Percentiles rank a stretch among this genome's conserved stretches.
These are phyloP conservation scores for Rhinogobio ventralis DNA, from an alignment of 2,797 vertebrate species.

Conservation along the genomic window DNA sequence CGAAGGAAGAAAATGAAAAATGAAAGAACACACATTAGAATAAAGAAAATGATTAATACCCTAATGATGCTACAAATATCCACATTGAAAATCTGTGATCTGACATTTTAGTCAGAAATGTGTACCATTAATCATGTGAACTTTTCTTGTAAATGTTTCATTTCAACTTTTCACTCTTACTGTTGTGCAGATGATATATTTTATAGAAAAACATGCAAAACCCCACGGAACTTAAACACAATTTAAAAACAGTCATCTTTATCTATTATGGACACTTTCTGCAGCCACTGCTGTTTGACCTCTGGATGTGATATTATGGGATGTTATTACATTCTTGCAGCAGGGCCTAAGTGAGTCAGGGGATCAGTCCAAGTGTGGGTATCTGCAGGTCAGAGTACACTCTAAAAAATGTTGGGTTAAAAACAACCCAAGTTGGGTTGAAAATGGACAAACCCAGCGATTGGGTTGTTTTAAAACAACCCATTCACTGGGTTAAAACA, in stretches of 20 bases:
- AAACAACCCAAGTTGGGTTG: too few species aligned
- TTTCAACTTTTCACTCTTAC: neutral
- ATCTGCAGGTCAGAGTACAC: neutral
- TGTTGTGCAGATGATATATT: neutral
- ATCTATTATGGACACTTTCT: neutral
- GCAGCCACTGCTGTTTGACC: neutral
- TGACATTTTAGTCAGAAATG: neutral
- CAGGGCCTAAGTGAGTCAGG: neutral
- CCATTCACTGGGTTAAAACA: too few species aligned
- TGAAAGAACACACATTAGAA: neutral
- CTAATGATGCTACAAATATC: neutral
- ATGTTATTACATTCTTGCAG: neutral
- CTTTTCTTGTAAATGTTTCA: neutral
- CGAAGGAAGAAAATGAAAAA: neutral
- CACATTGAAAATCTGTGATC: too few species aligned
- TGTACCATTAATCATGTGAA: neutral
- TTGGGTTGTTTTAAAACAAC: too few species aligned
- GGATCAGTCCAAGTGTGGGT: neutral
- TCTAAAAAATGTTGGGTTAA: too few species aligned
- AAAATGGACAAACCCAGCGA: too few species aligned
- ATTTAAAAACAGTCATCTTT: neutral
- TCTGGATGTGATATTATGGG: neutral
- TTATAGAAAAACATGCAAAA: neutral
- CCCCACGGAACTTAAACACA: too few species aligned
- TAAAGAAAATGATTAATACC: neutral